These are phyloP conservation scores for Stenolophus ochropezus DNA, from an alignment of 2,888 invertebrate species.

Conservation along the genomic window DNA sequence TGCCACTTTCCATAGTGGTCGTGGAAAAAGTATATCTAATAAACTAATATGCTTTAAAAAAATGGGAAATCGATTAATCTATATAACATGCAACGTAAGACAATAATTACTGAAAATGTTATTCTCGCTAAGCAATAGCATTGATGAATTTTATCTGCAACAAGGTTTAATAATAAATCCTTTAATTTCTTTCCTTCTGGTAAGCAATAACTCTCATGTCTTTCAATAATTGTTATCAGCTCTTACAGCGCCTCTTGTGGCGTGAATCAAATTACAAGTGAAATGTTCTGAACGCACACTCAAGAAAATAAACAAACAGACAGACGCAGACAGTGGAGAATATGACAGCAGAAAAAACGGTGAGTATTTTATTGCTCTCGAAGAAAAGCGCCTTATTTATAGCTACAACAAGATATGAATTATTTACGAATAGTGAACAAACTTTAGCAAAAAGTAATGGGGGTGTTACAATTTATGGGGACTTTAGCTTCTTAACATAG, in stretches of 20 bases:
- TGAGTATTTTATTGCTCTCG: slow-evolving; percentile 27
- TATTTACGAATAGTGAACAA: slow-evolving; percentile 41
- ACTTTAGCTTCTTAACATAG: not conserved
- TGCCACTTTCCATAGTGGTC: too few relatives aligned
- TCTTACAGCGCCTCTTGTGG: not conserved
- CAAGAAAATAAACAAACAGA: not conserved
- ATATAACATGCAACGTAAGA: too few relatives aligned
- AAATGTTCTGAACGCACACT: not conserved
- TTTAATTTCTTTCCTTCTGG: not conserved
- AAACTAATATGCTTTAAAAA: too few relatives aligned
- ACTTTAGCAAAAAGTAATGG: not conserved
- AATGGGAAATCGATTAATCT: too few relatives aligned
- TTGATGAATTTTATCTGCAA: not conserved
- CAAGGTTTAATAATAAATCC: not conserved
- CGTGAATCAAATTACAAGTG: slow-evolving; percentile 14
- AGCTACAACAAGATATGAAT: slow-evolving; percentile 23
- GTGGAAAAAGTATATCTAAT: too few relatives aligned
- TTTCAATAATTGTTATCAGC: slow-evolving; percentile 28
- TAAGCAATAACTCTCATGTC: not conserved
- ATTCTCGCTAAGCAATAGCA: not conserved
- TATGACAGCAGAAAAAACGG: slow-evolving; percentile 3
- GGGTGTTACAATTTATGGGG: not conserved
- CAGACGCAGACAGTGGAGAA: slow-evolving; percentile 17
- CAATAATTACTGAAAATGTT: not conserved
- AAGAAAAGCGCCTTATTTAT: slow-evolving; percentile 31